phyloP scores from a whole-genome alignment of 2,888 invertebrate genomes.

The Helobdella robusta region DNA sequence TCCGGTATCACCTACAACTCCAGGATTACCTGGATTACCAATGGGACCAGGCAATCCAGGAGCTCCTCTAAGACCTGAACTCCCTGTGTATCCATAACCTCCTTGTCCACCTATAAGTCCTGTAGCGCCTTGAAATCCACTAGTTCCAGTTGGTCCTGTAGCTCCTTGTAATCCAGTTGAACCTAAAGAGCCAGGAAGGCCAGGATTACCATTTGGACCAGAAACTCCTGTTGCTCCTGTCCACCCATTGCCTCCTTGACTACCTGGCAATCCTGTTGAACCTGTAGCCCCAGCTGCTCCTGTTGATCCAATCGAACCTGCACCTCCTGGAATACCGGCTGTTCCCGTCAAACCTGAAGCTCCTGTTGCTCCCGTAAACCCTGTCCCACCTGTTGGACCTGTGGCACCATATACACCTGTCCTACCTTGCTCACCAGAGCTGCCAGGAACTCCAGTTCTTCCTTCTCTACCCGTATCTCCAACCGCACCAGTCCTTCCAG shows the following conservation, averaged over 20 bases:
- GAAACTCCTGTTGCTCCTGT: background rate
- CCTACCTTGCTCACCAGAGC: background rate
- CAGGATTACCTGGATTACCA: constrained; percentile 10
- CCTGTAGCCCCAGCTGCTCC: constrained; percentile 6
- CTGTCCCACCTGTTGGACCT: constrained; percentile 4
- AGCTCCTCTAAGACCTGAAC: background rate
- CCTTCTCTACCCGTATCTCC: constrained; percentile 2
- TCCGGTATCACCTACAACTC: constrained; percentile 11
- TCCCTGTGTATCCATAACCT: constrained; percentile 18
- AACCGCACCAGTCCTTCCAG: background rate
- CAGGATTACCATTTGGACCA: background rate
- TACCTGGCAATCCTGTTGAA: background rate
- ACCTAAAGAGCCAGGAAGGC: background rate
- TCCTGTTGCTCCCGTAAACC: constrained; percentile 10
- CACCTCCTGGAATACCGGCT: background rate
- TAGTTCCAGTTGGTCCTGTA: constrained; percentile 9
- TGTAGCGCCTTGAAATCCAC: constrained; percentile 17
- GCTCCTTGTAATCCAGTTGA: background rate
- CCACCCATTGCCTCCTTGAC: background rate
- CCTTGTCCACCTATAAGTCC: constrained; percentile 24
- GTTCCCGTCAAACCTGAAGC: background rate
- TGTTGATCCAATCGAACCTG: background rate
- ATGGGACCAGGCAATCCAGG: background rate
- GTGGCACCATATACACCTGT: constrained; percentile 6
- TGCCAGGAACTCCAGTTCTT: too few relatives aligned